Percentiles rank a stretch among this genome's conserved stretches.
Conservation (phyloP, 30 jellyfish, hydroid and myxozoan genomes). For the Chironex yamaguchii region DNA sequence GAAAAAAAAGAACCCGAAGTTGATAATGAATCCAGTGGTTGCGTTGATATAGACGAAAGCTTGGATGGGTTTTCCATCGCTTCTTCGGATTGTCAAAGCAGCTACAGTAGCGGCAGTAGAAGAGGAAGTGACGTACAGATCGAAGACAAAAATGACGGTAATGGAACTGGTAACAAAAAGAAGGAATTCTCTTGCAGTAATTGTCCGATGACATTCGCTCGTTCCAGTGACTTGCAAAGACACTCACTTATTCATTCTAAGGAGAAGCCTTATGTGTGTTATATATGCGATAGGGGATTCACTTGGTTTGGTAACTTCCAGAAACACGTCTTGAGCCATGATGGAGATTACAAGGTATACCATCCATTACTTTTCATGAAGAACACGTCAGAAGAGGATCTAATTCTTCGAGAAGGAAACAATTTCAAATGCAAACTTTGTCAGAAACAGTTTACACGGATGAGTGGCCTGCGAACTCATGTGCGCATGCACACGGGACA, state of each 20-base stretch:
- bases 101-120: not conserved
- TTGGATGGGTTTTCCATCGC: not conserved
- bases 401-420: slow-evolving; percentile 73
- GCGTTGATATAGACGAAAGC: not conserved
- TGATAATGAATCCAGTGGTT: not conserved
- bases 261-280: slow-evolving; percentile 77
- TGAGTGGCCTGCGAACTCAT: slow-evolving; percentile 92
- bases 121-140: not conserved
- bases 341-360: slow-evolving; percentile 36
- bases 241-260: slow-evolving; percentile 72
- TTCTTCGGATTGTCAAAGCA: not conserved
- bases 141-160: not conserved
- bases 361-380: slow-evolving; percentile 34
- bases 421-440: slow-evolving; percentile 83
- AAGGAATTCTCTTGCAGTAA: slow-evolving; percentile 45
- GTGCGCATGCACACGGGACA: slow-evolving; percentile 94
- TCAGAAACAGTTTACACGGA: slow-evolving; percentile 75
- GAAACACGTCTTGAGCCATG: slow-evolving; percentile 83
- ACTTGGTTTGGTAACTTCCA: slow-evolving; percentile 97
- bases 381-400: slow-evolving; percentile 74
- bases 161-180: not conserved
- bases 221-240: slow-evolving; percentile 75
- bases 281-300: slow-evolving; percentile 87
- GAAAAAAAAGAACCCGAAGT: no score
- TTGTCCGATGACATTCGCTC: slow-evolving; percentile 61